A percentile compares a stretch with the other conserved stretches of the same genome.
These are phyloP conservation scores for Palythoa caribaeorum DNA, from an alignment of 92 coral and sea anemone species.

Conservation along the genomic window DNA sequence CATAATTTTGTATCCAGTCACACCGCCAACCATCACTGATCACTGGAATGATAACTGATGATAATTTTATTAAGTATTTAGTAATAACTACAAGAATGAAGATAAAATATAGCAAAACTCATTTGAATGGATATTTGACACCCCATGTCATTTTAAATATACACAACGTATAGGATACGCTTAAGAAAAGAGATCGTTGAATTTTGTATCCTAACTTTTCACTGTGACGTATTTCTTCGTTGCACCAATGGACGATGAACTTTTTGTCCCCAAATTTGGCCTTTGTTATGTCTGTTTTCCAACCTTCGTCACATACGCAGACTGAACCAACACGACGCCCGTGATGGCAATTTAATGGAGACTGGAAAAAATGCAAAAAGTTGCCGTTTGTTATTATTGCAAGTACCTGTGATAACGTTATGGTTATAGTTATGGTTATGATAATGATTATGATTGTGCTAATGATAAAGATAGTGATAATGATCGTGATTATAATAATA, in stretches of 20 bases:
- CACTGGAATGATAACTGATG: too few relatives aligned
- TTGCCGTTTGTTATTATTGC: neutral
- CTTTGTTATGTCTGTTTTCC: conserved; percentile 93
- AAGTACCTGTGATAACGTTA: neutral
- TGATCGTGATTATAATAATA: too few relatives aligned
- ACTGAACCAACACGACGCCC: conserved; percentile 90
- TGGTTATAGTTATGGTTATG: neutral
- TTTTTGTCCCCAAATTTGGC: conserved; percentile 81
- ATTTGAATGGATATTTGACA: too few relatives aligned
- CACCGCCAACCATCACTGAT: too few relatives aligned
- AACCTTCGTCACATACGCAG: conserved; percentile 95
- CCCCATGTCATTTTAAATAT: neutral
- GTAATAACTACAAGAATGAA: too few relatives aligned
- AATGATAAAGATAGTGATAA: too few relatives aligned
- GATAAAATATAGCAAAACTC: too few relatives aligned
- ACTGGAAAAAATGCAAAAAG: conserved; percentile 55
- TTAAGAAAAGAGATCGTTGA: conserved; percentile 63
- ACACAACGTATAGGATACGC: conserved; percentile 72
- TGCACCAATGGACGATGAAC: conserved; percentile 89
- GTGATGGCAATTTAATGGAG: conserved; percentile 93
- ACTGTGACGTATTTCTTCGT: conserved; percentile 51
- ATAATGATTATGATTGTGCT: too few relatives aligned
- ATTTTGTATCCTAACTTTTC: conserved; percentile 29
- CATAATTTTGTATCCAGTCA: too few relatives aligned
- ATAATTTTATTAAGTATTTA: too few relatives aligned